Conservation (phyloP, 2,888 invertebrate species). For the Pollenia amentaria region DNA sequence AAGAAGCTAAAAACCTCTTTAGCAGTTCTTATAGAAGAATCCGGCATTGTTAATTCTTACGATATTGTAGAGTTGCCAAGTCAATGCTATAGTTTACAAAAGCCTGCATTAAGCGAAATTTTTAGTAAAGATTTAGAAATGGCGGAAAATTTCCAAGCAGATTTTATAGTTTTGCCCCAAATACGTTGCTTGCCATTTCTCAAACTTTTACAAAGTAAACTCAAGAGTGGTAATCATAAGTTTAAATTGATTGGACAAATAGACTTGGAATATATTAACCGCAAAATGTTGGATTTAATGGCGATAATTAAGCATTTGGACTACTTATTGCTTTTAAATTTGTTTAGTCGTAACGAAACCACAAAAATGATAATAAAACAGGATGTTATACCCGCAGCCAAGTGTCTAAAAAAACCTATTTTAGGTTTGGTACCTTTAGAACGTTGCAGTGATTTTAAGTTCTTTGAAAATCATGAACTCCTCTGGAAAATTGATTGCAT, state of each 20-base stretch:
- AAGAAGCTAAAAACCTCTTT: slow-evolving; percentile 80
- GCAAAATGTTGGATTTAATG: slow-evolving; percentile 80
- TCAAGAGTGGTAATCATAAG: slow-evolving; percentile 68
- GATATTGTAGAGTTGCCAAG: slow-evolving; percentile 81
- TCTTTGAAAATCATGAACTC: slow-evolving; percentile 80
- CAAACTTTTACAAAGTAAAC: slow-evolving; percentile 75
- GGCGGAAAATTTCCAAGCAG: slow-evolving; percentile 77
- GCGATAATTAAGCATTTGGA: slow-evolving; percentile 80
- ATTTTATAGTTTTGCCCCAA: slow-evolving; percentile 80
- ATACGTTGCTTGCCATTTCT: slow-evolving; percentile 79
- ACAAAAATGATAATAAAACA: slow-evolving; percentile 78
- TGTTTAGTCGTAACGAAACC: slow-evolving; percentile 76
- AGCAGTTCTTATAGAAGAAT: slow-evolving; percentile 78
- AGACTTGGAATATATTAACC: slow-evolving; percentile 78
- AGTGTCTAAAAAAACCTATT: slow-evolving; percentile 80
- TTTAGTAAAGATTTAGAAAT: slow-evolving; percentile 78
- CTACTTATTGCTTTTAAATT: slow-evolving; percentile 81
- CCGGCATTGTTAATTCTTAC: slow-evolving; percentile 80
- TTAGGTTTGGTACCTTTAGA: slow-evolving; percentile 82
- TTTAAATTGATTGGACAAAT: slow-evolving; percentile 80
- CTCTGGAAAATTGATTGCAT: slow-evolving; percentile 82
- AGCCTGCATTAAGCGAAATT: slow-evolving; percentile 73
- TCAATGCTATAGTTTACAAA: slow-evolving; percentile 77
- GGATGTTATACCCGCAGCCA: slow-evolving; percentile 79
- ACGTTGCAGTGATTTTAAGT: slow-evolving; percentile 82